These are phyloP conservation scores for Cyphomyrus plagiostoma DNA, from an alignment of 2,113 vertebrate species.

Conservation along the genomic window DNA sequence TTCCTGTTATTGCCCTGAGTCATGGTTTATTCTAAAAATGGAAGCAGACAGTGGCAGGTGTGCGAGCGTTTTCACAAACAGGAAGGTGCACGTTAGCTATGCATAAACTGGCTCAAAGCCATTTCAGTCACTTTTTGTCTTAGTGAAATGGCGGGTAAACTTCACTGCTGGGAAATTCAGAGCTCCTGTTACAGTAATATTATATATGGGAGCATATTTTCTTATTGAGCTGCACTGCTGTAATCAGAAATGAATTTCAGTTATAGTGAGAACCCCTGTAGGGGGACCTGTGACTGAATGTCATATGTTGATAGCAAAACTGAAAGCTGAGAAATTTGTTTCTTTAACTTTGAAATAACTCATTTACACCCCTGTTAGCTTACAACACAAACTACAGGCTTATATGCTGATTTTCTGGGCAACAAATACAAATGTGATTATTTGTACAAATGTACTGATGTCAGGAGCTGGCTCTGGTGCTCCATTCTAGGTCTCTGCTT, in stretches of 20 bases:
- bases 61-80: slow-evolving; percentile 12
- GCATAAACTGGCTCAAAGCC: not conserved
- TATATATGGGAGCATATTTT: not conserved
- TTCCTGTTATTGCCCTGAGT: slow-evolving; percentile 25
- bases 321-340: not conserved
- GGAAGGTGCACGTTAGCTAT: not conserved
- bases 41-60: slow-evolving; percentile 15
- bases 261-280: not conserved
- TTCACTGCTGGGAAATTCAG: not conserved
- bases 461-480: not conserved
- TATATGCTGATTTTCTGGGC: not conserved
- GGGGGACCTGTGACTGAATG: not conserved
- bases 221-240: not conserved
- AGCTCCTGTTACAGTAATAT: not conserved
- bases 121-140: not conserved
- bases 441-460: not conserved
- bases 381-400: not conserved
- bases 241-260: not conserved
- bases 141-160: not conserved
- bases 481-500: slow-evolving; percentile 10
- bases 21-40: slow-evolving; percentile 13
- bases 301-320: not conserved
- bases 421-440: not conserved
- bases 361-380: not conserved
- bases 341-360: not conserved